A percentile compares a stretch with the other conserved stretches of the same genome.
Evolutionary conservation across 2,113 vertebrate genomes (phyloP).

Genomic region (Scatophagus argus): DNA sequence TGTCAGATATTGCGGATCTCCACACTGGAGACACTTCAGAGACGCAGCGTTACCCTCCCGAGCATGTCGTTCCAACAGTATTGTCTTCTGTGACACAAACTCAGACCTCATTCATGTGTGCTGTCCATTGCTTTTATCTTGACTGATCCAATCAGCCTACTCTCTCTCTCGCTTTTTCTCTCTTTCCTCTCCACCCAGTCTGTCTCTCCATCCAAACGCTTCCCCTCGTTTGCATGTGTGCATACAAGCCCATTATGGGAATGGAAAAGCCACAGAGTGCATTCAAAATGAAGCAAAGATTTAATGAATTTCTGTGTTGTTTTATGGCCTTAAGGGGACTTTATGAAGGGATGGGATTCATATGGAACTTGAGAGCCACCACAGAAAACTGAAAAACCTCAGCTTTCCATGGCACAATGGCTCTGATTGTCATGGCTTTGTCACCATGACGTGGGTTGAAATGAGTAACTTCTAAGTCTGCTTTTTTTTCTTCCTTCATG

Average conservation of each 20-base stretch:
- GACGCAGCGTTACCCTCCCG: background rate
- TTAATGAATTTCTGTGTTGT: conserved; percentile 78
- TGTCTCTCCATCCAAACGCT: conserved; percentile 31
- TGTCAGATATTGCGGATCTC: conserved; percentile 21
- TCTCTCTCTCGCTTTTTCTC: background rate
- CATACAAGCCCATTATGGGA: conserved; percentile 57
- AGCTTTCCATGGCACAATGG: conserved; percentile 66
- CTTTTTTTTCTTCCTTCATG: conserved; percentile 18
- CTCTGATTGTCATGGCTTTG: conserved; percentile 58
- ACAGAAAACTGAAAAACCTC: conserved; percentile 65
- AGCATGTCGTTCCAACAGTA: conserved; percentile 21
- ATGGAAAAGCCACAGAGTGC: conserved; percentile 69
- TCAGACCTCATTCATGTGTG: conserved; percentile 21
- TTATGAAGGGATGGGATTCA: conserved; percentile 73
- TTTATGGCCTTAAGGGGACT: conserved; percentile 70
- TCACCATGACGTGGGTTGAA: conserved; percentile 44
- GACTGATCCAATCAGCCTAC: conserved; percentile 29
- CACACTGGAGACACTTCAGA: conserved; percentile 44
- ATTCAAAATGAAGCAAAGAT: conserved; percentile 60
- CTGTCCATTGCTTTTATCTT: conserved; percentile 54
- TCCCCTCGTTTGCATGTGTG: conserved; percentile 66
- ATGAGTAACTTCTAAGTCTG: conserved; percentile 30
- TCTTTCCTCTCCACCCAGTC: conserved; percentile 32
- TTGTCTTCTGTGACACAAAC: conserved; percentile 33
- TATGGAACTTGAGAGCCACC: conserved; percentile 68